Conservation (phyloP, 2,797 vertebrate species). For the Perdix hodgsoniae region DNA sequence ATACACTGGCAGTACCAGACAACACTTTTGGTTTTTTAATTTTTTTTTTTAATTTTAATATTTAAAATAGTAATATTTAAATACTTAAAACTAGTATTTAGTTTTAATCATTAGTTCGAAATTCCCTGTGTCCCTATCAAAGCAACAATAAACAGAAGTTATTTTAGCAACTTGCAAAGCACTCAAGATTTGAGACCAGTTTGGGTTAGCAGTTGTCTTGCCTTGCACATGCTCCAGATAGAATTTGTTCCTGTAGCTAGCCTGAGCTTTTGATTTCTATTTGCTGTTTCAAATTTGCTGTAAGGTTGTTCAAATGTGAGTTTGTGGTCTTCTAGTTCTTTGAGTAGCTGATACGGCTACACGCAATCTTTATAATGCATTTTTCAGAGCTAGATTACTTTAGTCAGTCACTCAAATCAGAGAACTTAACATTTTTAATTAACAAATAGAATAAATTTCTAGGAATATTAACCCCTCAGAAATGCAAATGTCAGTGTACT, state of each 20-base stretch:
- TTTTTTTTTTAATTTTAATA: no score
- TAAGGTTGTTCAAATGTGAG: not conserved
- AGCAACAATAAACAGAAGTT: not conserved
- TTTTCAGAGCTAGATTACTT: not conserved
- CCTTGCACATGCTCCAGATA: not conserved
- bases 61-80: not conserved
- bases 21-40: not conserved
- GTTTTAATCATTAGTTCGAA: not conserved
- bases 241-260: not conserved
- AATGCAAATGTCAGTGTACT: fast-evolving
- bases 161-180: not conserved
- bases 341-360: not conserved
- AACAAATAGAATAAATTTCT: not conserved
- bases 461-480: not conserved
- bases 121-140: not conserved
- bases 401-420: not conserved
- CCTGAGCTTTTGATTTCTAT: not conserved
- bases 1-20: not conserved
- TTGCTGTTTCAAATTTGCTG: not conserved
- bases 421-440: not conserved
- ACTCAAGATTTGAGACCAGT: no score
- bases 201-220: not conserved
- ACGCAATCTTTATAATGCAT: not conserved
- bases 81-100: not conserved
- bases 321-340: not conserved